Conservation (phyloP, 2,888 invertebrate genomes). For the Ypsolopha sequella region DNA sequence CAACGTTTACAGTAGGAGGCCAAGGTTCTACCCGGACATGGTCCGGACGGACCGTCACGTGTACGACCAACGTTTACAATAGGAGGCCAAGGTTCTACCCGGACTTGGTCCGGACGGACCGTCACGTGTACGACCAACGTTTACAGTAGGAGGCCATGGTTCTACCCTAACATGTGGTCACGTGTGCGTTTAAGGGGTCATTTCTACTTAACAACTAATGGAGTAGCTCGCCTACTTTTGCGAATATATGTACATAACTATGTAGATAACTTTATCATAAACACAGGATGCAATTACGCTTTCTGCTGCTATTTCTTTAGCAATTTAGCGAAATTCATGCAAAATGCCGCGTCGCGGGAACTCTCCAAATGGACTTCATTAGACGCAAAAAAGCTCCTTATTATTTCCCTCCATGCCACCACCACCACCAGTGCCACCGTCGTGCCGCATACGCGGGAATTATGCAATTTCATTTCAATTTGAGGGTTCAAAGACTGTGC, state of each 20-base stretch:
- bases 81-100: too few species aligned
- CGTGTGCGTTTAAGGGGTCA: too few species aligned
- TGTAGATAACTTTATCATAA: not conserved
- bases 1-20: too few species aligned
- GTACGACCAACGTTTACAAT: too few species aligned
- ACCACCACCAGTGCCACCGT: too few species aligned
- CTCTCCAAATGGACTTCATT: conserved; percentile 46
- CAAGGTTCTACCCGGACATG: too few species aligned
- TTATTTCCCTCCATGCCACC: conserved; percentile 10
- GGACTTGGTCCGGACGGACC: too few species aligned
- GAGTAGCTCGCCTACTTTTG: not conserved
- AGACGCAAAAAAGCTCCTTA: conserved; percentile 35
- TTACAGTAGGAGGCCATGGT: too few species aligned
- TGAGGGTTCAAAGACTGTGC: conserved; percentile 25
- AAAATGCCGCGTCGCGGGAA: conserved; percentile 14
- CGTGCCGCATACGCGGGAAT: conserved; percentile 30
- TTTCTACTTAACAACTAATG: too few species aligned
- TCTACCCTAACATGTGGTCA: too few species aligned
- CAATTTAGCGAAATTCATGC: conserved; percentile 10
- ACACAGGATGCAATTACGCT: not conserved
- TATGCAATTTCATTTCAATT: conserved; percentile 66
- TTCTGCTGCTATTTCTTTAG: conserved; percentile 3
- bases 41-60: too few species aligned
- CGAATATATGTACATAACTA: not conserved
- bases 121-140: too few species aligned